Evolutionary conservation across 2,113 vertebrate species (phyloP).

Genomic region (Asarcornis scutulata): DNA sequence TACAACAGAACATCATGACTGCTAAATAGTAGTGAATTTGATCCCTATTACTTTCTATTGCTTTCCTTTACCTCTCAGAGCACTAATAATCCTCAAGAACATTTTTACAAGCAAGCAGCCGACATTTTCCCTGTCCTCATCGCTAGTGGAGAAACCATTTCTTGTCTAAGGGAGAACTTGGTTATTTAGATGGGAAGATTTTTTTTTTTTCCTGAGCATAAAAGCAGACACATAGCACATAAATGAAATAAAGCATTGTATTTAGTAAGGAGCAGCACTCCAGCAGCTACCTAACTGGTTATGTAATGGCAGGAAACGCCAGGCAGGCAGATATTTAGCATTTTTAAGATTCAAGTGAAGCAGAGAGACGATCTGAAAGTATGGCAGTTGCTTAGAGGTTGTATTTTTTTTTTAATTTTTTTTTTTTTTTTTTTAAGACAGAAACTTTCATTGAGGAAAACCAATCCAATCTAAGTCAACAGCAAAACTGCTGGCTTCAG

Average conservation of each 20-base stretch:
- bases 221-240: neutral
- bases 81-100: neutral
- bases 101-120: neutral
- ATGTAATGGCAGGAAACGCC: neutral
- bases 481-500: neutral
- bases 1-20: fast-evolving
- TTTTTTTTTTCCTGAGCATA: neutral
- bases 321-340: neutral
- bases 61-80: neutral
- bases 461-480: neutral
- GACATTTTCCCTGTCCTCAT: neutral
- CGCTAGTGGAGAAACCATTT: neutral
- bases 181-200: neutral
- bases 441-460: neutral
- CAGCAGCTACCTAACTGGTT: neutral
- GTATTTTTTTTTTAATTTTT: neutral
- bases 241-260: neutral
- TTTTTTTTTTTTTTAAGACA: neutral
- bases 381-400: neutral
- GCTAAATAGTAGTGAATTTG: fast-evolving
- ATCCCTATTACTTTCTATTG: neutral
- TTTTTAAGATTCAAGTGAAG: neutral
- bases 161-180: neutral
- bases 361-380: neutral
- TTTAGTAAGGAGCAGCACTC: neutral